Percentiles rank a stretch among this genome's conserved stretches.
Conservation (phyloP, 2,797 vertebrate species). For the Argya squamiceps region DNA sequence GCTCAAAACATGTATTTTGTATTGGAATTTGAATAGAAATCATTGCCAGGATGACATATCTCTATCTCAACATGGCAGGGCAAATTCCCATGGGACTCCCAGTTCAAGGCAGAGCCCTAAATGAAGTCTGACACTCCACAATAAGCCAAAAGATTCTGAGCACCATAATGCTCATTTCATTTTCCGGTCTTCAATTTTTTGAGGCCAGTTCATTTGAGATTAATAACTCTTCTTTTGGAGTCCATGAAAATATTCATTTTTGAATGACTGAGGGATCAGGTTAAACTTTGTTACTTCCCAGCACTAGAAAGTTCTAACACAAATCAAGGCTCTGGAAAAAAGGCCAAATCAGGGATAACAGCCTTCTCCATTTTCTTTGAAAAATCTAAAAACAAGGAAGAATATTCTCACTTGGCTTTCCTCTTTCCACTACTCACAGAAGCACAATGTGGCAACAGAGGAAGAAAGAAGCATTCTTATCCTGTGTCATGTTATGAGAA, state of each 20-base stretch:
- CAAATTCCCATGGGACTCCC: neutral
- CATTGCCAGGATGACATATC: neutral
- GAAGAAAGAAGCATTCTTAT: neutral
- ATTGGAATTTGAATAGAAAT: neutral
- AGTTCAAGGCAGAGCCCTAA: neutral
- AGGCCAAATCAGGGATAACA: neutral
- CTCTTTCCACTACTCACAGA: neutral
- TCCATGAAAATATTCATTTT: neutral
- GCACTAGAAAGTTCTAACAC: neutral
- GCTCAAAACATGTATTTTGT: neutral
- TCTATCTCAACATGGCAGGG: neutral
- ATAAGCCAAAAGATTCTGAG: neutral
- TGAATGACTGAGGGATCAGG: neutral
- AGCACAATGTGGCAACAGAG: neutral
- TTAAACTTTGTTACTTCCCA: neutral
- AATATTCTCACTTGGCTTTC: neutral
- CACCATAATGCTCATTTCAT: accelerated
- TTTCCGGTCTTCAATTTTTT: neutral
- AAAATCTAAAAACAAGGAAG: neutral
- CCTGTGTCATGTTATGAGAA: neutral
- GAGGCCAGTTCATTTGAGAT: neutral
- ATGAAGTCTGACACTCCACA: neutral
- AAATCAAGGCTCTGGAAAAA: neutral
- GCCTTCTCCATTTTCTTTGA: neutral
- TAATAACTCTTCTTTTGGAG: neutral